phyloP scores from a whole-genome alignment of 35 echinoderm and acorn worm species.

The Ophioderma brevispina region DNA sequence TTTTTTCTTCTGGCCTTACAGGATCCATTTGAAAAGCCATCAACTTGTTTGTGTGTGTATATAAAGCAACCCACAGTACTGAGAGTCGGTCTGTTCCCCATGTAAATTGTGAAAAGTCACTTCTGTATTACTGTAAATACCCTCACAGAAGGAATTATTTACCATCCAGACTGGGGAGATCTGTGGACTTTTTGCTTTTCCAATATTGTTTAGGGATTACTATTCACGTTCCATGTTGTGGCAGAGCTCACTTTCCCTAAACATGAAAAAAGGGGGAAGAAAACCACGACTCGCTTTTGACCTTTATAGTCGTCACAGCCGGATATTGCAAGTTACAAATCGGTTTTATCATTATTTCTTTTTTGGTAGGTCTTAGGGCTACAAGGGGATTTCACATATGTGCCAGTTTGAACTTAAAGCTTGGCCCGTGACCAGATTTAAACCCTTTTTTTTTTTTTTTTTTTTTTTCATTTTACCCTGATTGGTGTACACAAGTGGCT shows the following conservation, averaged over 20 bases:
- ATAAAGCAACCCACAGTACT: too few species aligned
- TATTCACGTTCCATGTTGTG: background rate
- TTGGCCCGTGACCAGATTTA: background rate
- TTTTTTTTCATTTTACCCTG: background rate
- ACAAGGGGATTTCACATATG: background rate
- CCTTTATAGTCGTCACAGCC: background rate
- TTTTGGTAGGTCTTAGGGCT: background rate
- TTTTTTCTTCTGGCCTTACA: too few species aligned
- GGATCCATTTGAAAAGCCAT: too few species aligned
- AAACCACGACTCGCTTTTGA: background rate
- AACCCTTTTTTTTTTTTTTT: too few species aligned
- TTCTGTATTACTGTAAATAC: too few species aligned
- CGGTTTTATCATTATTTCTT: background rate
- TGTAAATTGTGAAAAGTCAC: too few species aligned
- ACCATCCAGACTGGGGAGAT: background rate
- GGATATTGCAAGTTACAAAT: background rate
- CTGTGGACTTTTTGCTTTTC: background rate
- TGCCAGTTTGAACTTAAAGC: background rate
- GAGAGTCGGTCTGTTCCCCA: too few species aligned
- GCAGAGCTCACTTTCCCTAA: background rate
- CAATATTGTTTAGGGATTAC: background rate
- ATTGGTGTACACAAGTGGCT: background rate
- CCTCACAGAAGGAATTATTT: background rate
- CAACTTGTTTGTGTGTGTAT: too few species aligned
- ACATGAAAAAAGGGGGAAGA: background rate